Evolutionary conservation across 2,888 invertebrate genomes (phyloP), one percentile per base, ranked within the genome.

Genomic region (Notocelia uddmanniana): DNA sequence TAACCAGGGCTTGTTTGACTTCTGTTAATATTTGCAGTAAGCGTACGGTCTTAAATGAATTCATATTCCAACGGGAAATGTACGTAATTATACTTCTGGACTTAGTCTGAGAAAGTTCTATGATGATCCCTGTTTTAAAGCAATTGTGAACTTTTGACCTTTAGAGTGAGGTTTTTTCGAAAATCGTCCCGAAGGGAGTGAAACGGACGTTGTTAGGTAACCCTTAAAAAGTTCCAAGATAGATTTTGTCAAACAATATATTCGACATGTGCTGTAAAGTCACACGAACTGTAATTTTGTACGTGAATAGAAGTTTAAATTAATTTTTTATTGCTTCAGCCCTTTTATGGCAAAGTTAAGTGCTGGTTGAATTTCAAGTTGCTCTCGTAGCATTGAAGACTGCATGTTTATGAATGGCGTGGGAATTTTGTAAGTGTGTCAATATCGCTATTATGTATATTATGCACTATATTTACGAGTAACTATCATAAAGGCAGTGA

Each of bases 371-470:
- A 68, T 72, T 68, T 62, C 60, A 72, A 62, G 62, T 50, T 59
- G 67, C 50, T 67, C 59, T 71, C 26, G 41, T 59, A 71, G 59
- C 71, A 71, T 67, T 71, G 71, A 72, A 62, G 68, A 72, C 64
- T 64, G 67, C 68, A 62, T 69, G 54, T 72, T 72, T 67, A 72
- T 72, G 68, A 72, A 62, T 48, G 41, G 48, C 72, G 72, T 72
- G 72, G 72, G 72, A 72, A 62, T 54, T n/a, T 48, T 18, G 18
- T 67, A 67, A 67, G 71, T 71, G 54, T 71, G 71, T 71, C 71
- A 71, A 71, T 71, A 71, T 71, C 66, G 31, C 66, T 60, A 59
- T 71, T 66, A 45, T 23, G 26, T 45, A 23, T 11, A 63, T 50
- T 18, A 41, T 52, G 37, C 13, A 45, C 31, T 21, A 69, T 69